Base-by-base conservation (phyloP, 2,113 vertebrate genomes). In the Sinocyclocheilus grahami region DNA sequence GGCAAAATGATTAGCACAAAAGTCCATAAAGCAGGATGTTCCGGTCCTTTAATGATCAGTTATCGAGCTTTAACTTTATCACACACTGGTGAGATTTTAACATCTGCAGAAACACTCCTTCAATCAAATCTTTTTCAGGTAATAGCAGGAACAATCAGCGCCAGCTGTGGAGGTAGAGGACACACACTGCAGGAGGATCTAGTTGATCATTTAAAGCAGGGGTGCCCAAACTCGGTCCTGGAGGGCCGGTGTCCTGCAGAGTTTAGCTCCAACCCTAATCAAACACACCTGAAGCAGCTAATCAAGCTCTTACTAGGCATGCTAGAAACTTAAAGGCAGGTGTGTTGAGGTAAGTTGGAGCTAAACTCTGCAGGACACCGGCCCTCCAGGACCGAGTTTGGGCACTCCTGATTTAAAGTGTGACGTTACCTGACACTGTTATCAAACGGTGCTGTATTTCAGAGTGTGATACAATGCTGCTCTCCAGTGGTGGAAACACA, bases 401-500 rank as follows among this genome's bases (percentile, higher is more conserved):
- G 27, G 27, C 27, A 27, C 27, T 1, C 27, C 27, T 27, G 27
- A 27, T 27, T 90, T 87, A 85, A 87, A 82, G 86, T 85, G 86
- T 11, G 8, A 37, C 37, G 81, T 85, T 87, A 85, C 46, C 55
- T 86, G 88, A 89, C 85, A 48, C 79, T 77, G 77, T 85, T 82
- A 60, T 27, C 33, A 74, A 89, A 87, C 46, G 63, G 55, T 0
- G 14, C 14, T 13, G 18, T 24, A 16, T 22, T 22, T 22, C 51
- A 55, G 83, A 78, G 11, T n/a, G 75, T 87, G 88, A 72, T 65
- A 20, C 82, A 91, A 7, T 83, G 9, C 0, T 82, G 91, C 92
- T 89, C 88, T 83, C 94, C 92, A 80, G 89, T 91, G 94, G 86
- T 20, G 39, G 27, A 83, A 78, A 18, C 13, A 69, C 13, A 46